phyloP scores from a whole-genome alignment of 2,113 vertebrate species.

The Corvus moneduloides region DNA sequence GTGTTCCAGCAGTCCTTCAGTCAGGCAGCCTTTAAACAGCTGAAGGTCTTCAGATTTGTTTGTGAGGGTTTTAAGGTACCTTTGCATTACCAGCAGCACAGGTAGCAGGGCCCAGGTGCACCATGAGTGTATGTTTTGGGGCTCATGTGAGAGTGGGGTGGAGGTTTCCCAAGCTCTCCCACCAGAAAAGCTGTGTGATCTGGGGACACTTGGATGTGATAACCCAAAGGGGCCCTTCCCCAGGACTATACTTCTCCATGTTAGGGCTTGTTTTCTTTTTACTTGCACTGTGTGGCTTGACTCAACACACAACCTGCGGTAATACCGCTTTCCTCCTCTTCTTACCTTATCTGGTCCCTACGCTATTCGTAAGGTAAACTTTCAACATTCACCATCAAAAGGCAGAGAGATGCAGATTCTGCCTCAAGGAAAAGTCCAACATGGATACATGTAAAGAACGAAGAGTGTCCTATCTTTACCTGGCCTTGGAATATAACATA shows the following conservation, averaged over 20 bases:
- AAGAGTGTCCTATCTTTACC: not conserved
- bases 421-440: not conserved
- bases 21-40: not conserved
- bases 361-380: not conserved
- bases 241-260: not conserved
- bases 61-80: not conserved
- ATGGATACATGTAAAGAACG: not conserved
- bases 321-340: not conserved
- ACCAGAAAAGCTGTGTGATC: not conserved
- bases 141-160: not conserved
- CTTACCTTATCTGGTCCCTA: not conserved
- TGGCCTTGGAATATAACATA: not conserved
- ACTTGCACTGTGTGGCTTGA: not conserved
- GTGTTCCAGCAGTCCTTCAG: not conserved
- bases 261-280: not conserved
- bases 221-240: not conserved
- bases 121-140: not conserved
- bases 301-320: not conserved
- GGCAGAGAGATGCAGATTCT: not conserved
- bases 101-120: not conserved
- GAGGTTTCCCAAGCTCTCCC: not conserved
- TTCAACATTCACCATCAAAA: not conserved
- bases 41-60: not conserved
- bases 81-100: not conserved
- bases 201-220: fast-evolving